Evolutionary conservation across 2,888 invertebrate species (phyloP).

Genomic region (Orthonevra nobilis): DNA sequence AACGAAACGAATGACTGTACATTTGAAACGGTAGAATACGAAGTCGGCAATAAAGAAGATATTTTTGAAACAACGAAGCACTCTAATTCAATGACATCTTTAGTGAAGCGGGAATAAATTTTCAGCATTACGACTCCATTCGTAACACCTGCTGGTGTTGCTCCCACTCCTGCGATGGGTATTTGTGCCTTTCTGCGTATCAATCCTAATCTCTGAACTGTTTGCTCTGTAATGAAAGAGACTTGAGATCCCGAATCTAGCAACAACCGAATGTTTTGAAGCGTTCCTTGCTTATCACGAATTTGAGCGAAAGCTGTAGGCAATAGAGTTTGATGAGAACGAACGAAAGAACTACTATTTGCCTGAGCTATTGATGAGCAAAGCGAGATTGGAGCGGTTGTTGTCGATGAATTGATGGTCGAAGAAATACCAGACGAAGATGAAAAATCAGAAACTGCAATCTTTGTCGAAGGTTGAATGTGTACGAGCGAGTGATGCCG

Average conservation of each 20-base stretch:
- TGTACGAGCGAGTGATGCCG: neutral
- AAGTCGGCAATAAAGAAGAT: slow-evolving; percentile 5
- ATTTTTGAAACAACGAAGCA: slow-evolving; percentile 26
- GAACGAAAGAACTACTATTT: too few species aligned
- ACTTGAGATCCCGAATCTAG: slow-evolving; percentile 23
- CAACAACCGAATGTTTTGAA: neutral
- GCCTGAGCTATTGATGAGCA: too few species aligned
- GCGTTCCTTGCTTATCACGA: slow-evolving; percentile 4
- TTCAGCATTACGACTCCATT: slow-evolving; percentile 13
- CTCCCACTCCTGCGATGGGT: slow-evolving; percentile 1
- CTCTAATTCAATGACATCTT: neutral
- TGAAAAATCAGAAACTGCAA: too few species aligned
- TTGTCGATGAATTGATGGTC: too few species aligned
- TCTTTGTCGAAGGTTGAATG: too few species aligned
- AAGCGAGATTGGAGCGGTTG: too few species aligned
- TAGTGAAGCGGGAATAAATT: slow-evolving; percentile 9
- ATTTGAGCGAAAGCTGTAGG: slow-evolving; percentile 9
- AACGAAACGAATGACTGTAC: neutral
- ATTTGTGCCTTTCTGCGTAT: neutral
- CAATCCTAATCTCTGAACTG: neutral
- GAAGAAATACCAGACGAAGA: too few species aligned
- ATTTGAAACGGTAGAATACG: neutral
- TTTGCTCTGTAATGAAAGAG: slow-evolving; percentile 3
- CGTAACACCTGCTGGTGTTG: slow-evolving; percentile 15
- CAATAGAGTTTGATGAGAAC: neutral